Conservation (phyloP, 2,113 vertebrate genomes). For the Myiozetetes cayanensis region DNA sequence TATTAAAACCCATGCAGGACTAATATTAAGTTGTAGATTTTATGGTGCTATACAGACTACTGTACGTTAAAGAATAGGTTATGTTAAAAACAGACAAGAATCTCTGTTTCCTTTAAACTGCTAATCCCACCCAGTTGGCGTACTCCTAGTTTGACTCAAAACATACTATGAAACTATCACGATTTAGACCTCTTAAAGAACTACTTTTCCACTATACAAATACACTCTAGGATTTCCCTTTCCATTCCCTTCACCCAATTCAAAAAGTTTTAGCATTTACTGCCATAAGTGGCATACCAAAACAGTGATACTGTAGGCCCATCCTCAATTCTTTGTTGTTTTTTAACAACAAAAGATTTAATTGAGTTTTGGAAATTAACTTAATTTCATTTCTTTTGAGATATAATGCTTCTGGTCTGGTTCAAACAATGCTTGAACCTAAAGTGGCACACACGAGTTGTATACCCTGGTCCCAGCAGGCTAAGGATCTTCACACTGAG, state of each 20-base stretch:
- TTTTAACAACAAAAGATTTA: neutral
- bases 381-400: neutral
- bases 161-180: neutral
- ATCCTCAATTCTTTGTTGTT: neutral
- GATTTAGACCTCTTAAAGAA: neutral
- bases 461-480: neutral
- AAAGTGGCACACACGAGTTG: neutral
- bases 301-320: neutral
- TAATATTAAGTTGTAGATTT: neutral
- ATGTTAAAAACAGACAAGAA: neutral
- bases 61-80: neutral
- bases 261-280: neutral
- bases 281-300: fast-evolving
- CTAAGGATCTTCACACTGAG: neutral
- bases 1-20: neutral
- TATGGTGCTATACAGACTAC: neutral
- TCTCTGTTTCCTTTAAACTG: neutral
- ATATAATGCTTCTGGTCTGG: neutral
- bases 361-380: neutral
- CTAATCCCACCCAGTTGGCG: neutral
- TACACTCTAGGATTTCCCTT: neutral
- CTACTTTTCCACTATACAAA: neutral
- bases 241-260: neutral
- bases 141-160: neutral
- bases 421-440: fast-evolving